Conservation (phyloP, 2,113 vertebrate species). For the Chlorodrepanis virens region DNA sequence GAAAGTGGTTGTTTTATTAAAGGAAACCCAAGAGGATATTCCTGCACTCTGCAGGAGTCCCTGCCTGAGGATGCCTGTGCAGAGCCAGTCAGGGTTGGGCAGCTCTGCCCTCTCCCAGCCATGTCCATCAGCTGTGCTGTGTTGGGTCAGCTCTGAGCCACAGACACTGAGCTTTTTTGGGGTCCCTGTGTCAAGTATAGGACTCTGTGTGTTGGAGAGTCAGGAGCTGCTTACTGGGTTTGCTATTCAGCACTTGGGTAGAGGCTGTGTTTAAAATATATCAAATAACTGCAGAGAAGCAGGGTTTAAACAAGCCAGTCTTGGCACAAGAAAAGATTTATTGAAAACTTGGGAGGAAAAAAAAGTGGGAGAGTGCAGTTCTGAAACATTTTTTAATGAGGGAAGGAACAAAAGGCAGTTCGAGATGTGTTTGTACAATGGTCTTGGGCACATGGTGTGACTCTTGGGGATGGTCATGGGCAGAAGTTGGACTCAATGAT, state of each 20-base stretch:
- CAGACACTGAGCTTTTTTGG: not conserved
- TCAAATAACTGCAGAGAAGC: not conserved
- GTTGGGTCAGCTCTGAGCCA: not conserved
- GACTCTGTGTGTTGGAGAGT: not conserved
- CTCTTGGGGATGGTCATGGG: not conserved
- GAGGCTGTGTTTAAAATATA: not conserved
- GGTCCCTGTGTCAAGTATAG: not conserved
- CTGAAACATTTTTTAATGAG: not conserved
- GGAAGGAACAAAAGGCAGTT: not conserved
- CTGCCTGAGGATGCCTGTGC: rapidly evolving
- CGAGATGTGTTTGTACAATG: not conserved
- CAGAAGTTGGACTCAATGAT: not conserved
- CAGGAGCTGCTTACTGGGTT: not conserved
- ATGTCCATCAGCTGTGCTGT: rapidly evolving
- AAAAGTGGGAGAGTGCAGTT: not conserved
- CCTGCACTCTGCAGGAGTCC: rapidly evolving
- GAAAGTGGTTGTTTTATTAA: not conserved
- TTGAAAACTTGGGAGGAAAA: not conserved
- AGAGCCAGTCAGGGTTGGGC: not conserved
- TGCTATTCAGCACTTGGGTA: not conserved
- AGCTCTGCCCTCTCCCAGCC: not conserved
- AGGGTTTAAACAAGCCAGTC: not conserved
- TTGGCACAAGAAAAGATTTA: not conserved
- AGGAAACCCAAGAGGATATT: not conserved
- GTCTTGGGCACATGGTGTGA: not conserved